These are phyloP conservation scores for Sphaeridia pumilis DNA, from an alignment of 2,888 invertebrate species.

Conservation along the genomic window DNA sequence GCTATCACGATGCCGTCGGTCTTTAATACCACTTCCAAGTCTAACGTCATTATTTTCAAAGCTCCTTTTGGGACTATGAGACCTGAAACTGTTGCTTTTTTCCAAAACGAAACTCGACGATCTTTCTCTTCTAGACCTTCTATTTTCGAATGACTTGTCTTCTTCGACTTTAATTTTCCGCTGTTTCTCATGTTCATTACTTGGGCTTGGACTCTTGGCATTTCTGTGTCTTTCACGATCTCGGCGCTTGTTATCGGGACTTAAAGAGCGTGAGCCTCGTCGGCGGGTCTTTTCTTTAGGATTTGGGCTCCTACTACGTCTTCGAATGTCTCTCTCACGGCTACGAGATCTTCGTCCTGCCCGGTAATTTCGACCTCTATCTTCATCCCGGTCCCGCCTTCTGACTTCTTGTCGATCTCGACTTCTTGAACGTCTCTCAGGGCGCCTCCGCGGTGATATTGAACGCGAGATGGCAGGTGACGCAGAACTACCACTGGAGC, in stretches of 20 bases:
- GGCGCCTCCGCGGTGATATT: conserved; percentile 1
- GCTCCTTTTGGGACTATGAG: too few relatives aligned
- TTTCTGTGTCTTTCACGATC: conserved; percentile 11
- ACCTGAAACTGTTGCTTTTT: too few relatives aligned
- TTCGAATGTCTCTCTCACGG: conserved; percentile 14
- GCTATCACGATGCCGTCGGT: conserved; percentile 6
- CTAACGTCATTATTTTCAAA: too few relatives aligned
- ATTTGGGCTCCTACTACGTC: neutral
- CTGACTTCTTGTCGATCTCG: neutral
- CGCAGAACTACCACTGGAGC: conserved; percentile 4
- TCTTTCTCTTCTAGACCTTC: too few relatives aligned
- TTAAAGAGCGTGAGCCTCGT: conserved; percentile 11
- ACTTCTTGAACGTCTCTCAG: neutral
- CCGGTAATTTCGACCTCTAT: conserved; percentile 1
- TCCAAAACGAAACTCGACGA: too few relatives aligned
- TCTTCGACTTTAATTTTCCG: conserved; percentile 4
- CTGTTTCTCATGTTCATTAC: conserved; percentile 14
- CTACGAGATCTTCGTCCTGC: conserved; percentile 10
- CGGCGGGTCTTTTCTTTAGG: too few relatives aligned
- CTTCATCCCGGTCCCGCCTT: neutral
- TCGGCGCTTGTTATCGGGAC: conserved; percentile 19
- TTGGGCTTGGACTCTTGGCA: conserved; percentile 13
- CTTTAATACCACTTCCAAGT: too few relatives aligned
- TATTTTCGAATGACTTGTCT: conserved; percentile 17
- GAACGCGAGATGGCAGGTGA: conserved; percentile 7